Base-by-base conservation (phyloP, 2,797 vertebrate species). In the Allobates femoralis region DNA sequence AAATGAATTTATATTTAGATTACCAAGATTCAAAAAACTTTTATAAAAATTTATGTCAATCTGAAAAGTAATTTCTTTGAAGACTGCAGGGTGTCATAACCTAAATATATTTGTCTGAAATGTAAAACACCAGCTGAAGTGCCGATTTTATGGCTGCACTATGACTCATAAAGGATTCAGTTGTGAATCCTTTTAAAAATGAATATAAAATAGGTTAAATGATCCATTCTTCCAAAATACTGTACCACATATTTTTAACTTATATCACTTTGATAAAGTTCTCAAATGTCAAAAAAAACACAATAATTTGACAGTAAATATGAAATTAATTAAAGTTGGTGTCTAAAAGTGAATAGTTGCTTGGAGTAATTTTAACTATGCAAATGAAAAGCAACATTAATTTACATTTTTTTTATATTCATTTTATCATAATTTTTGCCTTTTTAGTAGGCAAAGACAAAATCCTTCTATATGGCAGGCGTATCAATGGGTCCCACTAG, bases 121-220 rank as follows among this genome's bases (percentile, higher is more conserved):
- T 85, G 28, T 73, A 69, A 79, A 80, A 74, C 16, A 81, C 53
- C 23, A 30, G 56, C 28, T 77, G 32, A 86, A 79, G 60, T 58
- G 37, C 15, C 53, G 18, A 62, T 62, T 80, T 80, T 16, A 80
- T 80, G 78, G 73, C 53, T 62, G 37, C 23, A 73, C 78, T 73
- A 60, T 86, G 84, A 86, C 41, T 86, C 77, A 84, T 62, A 84
- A 64, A 77, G 58, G 34, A 77, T 46, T 62, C 78, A 80, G 41
- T 66, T 46, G 18, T 79, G 34, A 32, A 71, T 32, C 55, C 30
- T 66, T 85, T 77, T 73, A 62, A 6, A 21, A 32, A 5, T 3
- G 3, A 46, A 34, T 73, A 18, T 86, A 81, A 60, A 41, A 81
- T 71, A 21, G 50, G 55, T 34, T 73, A 74, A 60, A 71, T 79